Conservation (phyloP, 2,888 invertebrate species). For the Dryadula phaetusa region DNA sequence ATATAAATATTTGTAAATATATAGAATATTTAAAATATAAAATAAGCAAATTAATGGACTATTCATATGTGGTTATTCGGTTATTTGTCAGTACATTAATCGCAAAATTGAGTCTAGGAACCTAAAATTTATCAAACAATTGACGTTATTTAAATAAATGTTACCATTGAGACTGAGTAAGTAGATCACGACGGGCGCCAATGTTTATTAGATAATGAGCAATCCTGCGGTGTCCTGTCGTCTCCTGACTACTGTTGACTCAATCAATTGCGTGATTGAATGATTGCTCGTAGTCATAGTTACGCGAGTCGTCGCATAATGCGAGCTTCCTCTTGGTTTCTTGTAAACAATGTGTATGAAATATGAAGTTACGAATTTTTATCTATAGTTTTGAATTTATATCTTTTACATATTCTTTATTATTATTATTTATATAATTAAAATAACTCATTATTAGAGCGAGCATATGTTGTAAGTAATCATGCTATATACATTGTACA, state of each 20-base stretch:
- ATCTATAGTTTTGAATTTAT: too few species aligned
- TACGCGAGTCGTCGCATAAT: slow-evolving; percentile 50
- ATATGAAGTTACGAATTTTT: slow-evolving; percentile 10
- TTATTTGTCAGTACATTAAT: neutral
- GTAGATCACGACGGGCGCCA: slow-evolving; percentile 57
- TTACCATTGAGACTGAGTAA: slow-evolving; percentile 49
- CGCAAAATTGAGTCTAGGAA: neutral
- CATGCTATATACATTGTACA: too few species aligned
- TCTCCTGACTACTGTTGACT: slow-evolving; percentile 51
- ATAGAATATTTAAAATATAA: neutral
- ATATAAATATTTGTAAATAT: neutral
- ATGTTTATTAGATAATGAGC: slow-evolving; percentile 75
- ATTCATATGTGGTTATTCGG: neutral
- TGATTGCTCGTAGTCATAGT: slow-evolving; percentile 67
- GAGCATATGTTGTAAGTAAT: too few species aligned
- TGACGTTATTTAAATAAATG: slow-evolving; percentile 22
- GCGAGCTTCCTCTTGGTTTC: slow-evolving; percentile 40
- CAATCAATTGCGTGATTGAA: slow-evolving; percentile 68
- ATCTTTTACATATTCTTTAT: too few species aligned
- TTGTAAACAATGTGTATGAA: slow-evolving; percentile 33
- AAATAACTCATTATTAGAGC: too few species aligned
- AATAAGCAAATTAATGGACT: neutral
- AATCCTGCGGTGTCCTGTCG: slow-evolving; percentile 61
- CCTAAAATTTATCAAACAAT: slow-evolving; percentile 30
- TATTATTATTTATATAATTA: too few species aligned